phyloP scores from a whole-genome alignment of 1,140 invertebrate species.

The Hermetia illucens region DNA sequence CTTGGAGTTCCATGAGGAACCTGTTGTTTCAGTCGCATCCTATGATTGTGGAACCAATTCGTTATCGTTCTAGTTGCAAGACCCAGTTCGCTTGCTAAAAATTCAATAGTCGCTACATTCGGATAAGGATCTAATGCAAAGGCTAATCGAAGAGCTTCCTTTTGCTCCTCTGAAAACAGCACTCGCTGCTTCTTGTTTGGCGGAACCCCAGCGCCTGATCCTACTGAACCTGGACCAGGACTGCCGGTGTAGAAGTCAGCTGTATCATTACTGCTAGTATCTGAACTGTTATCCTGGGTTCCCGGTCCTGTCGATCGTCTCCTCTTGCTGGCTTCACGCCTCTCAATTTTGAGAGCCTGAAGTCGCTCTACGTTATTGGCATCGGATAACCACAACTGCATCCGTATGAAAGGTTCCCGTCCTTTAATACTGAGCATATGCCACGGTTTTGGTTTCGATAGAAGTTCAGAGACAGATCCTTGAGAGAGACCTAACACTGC shows the following conservation, averaged over 20 bases:
- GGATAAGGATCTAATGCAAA: slow-evolving; percentile 95
- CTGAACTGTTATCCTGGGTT: slow-evolving; percentile 68
- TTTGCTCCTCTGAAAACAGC: slow-evolving; percentile 95
- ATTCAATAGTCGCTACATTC: slow-evolving; percentile 88
- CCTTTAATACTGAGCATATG: slow-evolving; percentile 98
- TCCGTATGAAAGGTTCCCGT: slow-evolving; percentile 92
- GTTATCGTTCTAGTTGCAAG: slow-evolving; percentile 93
- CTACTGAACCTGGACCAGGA: slow-evolving; percentile 45
- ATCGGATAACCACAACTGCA: slow-evolving; percentile 95
- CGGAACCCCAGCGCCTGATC: slow-evolving; percentile 39
- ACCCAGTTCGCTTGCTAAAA: slow-evolving; percentile 77
- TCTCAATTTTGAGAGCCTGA: slow-evolving; percentile 75
- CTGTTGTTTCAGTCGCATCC: slow-evolving; percentile 91
- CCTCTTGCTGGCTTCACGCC: slow-evolving; percentile 77
- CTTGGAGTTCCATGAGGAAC: slow-evolving; percentile 54
- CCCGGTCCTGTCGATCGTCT: slow-evolving; percentile 62
- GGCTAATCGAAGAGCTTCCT: slow-evolving; percentile 85
- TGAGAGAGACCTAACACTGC: slow-evolving; percentile 90
- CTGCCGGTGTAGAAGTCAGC: slow-evolving; percentile 78
- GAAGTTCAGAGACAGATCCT: slow-evolving; percentile 89
- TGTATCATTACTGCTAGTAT: slow-evolving; percentile 76
- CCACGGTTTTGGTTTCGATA: slow-evolving; percentile 98
- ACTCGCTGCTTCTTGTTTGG: slow-evolving; percentile 85
- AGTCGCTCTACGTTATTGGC: slow-evolving; percentile 82
- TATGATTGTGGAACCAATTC: slow-evolving; percentile 99